Conservation (phyloP, 1,140 invertebrate genomes). For the Microplitis mediator region DNA sequence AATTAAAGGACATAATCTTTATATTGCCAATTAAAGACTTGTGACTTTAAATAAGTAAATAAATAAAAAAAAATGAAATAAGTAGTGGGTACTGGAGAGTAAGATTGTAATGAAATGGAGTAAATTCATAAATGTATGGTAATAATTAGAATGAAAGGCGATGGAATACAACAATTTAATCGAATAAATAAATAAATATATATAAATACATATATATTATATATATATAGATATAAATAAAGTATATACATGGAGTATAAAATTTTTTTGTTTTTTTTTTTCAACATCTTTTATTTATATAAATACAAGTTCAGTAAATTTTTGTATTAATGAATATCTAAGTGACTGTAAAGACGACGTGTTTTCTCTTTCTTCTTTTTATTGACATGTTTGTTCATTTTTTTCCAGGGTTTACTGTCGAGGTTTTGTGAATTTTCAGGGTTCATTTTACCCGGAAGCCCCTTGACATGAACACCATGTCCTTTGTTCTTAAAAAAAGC, state of each 20-base stretch:
- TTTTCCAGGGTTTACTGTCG: slow-evolving; percentile 80
- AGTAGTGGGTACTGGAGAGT: no score
- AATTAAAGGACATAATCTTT: no score
- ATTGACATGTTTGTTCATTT: slow-evolving; percentile 76
- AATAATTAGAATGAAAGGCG: no score
- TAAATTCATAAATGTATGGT: no score
- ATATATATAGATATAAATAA: not conserved
- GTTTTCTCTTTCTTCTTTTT: slow-evolving; percentile 87
- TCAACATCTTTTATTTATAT: not conserved
- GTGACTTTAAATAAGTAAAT: no score
- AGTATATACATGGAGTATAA: not conserved
- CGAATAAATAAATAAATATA: not conserved
- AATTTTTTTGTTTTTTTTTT: not conserved
- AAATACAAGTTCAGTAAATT: not conserved
- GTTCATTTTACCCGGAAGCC: slow-evolving; percentile 46
- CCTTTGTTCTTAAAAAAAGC: slow-evolving; percentile 64
- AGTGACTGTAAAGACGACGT: slow-evolving; percentile 77
- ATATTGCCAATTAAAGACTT: no score
- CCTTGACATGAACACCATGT: slow-evolving; percentile 60
- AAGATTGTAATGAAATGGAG: no score
- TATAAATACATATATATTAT: not conserved
- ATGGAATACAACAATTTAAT: no score
- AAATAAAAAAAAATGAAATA: no score
- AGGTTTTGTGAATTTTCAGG: slow-evolving; percentile 6
- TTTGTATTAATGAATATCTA: slow-evolving; percentile 72